phyloP scores from a whole-genome alignment of 2,113 vertebrate species.

The Drymodes brunneopygia region DNA sequence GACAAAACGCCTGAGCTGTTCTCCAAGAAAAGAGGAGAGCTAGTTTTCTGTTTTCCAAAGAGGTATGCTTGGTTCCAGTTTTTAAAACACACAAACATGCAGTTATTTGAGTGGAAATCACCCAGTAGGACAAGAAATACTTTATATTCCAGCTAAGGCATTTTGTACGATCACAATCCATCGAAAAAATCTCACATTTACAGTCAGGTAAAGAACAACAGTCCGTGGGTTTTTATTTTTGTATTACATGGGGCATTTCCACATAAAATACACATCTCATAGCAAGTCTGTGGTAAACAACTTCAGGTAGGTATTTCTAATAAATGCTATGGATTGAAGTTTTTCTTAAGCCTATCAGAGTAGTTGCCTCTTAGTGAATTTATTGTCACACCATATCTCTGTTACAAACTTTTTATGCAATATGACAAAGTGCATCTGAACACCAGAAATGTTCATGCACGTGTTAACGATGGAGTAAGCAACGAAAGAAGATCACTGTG shows the following conservation, averaged over 20 bases:
- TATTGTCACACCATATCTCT: neutral
- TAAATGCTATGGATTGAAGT: neutral
- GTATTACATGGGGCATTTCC: fast-evolving
- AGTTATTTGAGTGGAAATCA: neutral
- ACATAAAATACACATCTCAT: neutral
- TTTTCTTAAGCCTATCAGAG: neutral
- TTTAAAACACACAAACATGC: neutral
- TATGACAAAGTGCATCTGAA: neutral
- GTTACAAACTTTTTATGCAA: neutral
- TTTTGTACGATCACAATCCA: neutral
- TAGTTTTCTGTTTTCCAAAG: neutral
- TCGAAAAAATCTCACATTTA: neutral
- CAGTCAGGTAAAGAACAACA: neutral
- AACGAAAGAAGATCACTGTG: neutral
- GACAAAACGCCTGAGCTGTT: neutral
- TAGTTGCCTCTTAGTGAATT: neutral
- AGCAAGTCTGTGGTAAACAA: neutral
- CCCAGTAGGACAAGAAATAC: neutral
- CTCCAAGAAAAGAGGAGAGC: neutral
- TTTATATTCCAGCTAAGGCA: neutral
- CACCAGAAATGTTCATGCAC: neutral
- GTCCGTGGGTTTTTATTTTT: neutral
- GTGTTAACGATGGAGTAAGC: neutral
- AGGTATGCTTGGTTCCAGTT: neutral
- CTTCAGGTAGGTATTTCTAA: neutral